Evolutionary conservation across 2,113 vertebrate species (phyloP).

Genomic region (Panthera leo): DNA sequence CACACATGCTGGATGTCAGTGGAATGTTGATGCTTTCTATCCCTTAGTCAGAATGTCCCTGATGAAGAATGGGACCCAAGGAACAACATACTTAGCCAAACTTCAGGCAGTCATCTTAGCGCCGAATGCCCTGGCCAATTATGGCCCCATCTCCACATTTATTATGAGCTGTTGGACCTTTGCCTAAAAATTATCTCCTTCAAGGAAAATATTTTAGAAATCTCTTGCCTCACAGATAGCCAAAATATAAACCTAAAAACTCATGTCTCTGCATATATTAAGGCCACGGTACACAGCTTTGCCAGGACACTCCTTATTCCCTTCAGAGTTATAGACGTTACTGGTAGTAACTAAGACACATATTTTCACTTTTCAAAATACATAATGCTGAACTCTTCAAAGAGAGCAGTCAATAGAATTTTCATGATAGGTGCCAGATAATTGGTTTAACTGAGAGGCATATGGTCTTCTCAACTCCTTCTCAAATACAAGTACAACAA

Average conservation of each 20-base stretch:
- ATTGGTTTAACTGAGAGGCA: not conserved
- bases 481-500: not conserved
- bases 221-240: not conserved
- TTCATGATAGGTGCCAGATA: not conserved
- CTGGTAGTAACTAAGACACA: not conserved
- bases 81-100: not conserved
- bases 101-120: not conserved
- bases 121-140: rapidly evolving
- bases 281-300: not conserved
- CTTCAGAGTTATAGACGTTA: not conserved
- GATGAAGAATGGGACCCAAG: not conserved
- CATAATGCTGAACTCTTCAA: not conserved
- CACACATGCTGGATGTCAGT: not conserved
- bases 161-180: not conserved
- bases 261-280: not conserved
- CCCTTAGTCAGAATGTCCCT: not conserved
- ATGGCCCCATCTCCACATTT: not conserved
- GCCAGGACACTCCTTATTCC: not conserved
- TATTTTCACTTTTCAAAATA: not conserved
- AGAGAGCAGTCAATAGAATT: not conserved
- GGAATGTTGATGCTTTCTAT: not conserved
- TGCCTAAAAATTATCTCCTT: not conserved
- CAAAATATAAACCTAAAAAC: not conserved
- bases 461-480: not conserved
- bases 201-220: not conserved